Evolutionary conservation across 2,888 invertebrate species (phyloP).

Genomic region (Dichetophora obliterata): DNA sequence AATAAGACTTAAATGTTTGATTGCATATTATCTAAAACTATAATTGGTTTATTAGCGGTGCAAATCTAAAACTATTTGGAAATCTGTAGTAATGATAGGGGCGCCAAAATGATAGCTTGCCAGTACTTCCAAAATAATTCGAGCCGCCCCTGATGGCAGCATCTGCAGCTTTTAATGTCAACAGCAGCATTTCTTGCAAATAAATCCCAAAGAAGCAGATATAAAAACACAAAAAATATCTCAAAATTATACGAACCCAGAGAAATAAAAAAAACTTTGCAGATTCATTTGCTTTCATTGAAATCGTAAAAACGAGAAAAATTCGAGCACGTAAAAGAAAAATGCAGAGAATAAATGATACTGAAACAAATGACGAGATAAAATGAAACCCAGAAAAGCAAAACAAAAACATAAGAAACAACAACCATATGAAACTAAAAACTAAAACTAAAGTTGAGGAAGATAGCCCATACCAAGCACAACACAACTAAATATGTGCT

Average conservation of each 20-base stretch:
- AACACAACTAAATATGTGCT: not conserved
- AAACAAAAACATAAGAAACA: conserved; percentile 5
- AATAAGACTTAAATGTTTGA: too few species aligned
- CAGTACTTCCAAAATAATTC: too few species aligned
- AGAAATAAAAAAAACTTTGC: conserved; percentile 33
- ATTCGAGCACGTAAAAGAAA: conserved; percentile 4
- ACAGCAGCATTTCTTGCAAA: not conserved
- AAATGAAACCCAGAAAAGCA: not conserved
- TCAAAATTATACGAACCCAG: conserved; percentile 31
- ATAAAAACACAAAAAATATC: conserved; percentile 23
- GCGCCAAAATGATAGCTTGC: too few species aligned
- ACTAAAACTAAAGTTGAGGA: not conserved
- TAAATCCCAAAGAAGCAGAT: conserved; percentile 30
- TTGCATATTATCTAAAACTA: too few species aligned
- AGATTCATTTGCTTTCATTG: conserved; percentile 33
- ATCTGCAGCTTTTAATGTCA: not conserved
- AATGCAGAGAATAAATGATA: conserved; percentile 1
- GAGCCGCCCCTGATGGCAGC: too few species aligned
- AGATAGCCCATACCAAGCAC: not conserved
- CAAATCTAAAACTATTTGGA: too few species aligned
- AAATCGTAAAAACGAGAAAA: conserved; percentile 26
- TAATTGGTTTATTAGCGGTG: too few species aligned
- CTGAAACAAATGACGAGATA: conserved; percentile 4
- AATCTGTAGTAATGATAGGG: too few species aligned
- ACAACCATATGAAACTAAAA: not conserved